These are phyloP conservation scores for Tupaia tana DNA, from an alignment of 2,113 vertebrate genomes.

Conservation along the genomic window DNA sequence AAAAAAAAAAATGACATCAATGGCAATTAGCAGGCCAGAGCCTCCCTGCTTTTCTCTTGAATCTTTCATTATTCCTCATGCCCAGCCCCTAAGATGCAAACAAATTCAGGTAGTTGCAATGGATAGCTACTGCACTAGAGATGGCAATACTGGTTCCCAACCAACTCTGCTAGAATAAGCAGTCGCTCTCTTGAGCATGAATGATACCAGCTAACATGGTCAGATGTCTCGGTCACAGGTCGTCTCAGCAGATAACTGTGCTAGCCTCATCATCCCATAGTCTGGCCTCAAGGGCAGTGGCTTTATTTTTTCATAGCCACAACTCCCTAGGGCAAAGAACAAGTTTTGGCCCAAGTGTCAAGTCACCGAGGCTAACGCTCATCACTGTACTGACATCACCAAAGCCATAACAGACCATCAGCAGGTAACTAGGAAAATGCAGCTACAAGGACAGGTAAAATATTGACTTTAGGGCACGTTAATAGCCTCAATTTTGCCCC, in stretches of 20 bases:
- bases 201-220: background rate
- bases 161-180: background rate
- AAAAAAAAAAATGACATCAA: background rate
- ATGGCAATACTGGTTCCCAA: background rate
- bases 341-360: slow-evolving; percentile 53
- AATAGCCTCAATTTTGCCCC: background rate
- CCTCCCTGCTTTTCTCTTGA: background rate
- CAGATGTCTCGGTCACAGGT: background rate
- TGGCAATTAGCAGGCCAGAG: background rate
- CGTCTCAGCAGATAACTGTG: slow-evolving; percentile 67
- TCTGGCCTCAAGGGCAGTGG: background rate
- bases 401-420: background rate
- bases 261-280: slow-evolving; percentile 41
- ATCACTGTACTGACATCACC: background rate
- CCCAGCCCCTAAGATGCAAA: background rate
- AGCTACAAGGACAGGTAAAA: background rate
- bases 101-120: accelerated
- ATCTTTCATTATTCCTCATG: accelerated
- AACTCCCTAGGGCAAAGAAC: slow-evolving; percentile 23
- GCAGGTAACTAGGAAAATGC: background rate
- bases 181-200: slow-evolving; percentile 51
- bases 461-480: accelerated
- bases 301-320: background rate
- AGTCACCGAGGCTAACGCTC: slow-evolving; percentile 1
- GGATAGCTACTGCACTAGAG: background rate